Evolutionary conservation across 2,113 vertebrate genomes (phyloP).

Genomic region (Amazona guildingii): DNA sequence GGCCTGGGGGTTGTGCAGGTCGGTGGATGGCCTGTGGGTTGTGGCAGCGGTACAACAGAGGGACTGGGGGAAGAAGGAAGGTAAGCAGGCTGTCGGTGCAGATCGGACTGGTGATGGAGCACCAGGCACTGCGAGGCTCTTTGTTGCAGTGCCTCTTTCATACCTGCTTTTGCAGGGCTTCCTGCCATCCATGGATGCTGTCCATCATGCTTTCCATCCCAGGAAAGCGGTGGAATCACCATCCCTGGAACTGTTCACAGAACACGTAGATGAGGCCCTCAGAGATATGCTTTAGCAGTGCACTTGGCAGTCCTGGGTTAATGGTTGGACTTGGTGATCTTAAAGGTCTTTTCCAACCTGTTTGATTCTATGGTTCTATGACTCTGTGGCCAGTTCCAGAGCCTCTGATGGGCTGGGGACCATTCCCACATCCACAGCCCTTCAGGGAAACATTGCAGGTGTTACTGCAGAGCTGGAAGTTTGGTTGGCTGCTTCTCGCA

Average conservation of each 20-base stretch:
- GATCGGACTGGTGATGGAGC: rapidly evolving
- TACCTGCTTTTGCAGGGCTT: not conserved
- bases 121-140: rapidly evolving
- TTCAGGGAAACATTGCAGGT: not conserved
- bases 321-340: not conserved
- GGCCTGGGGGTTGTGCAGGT: not conserved
- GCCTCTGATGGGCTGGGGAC: rapidly evolving
- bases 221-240: not conserved
- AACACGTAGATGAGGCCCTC: not conserved
- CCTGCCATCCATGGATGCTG: not conserved
- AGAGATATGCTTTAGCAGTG: not conserved
- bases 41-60: not conserved
- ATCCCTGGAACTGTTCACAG: not conserved
- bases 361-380: not conserved
- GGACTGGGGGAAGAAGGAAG: too few species aligned
- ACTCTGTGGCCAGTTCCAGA: not conserved
- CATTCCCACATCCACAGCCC: not conserved
- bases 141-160: rapidly evolving
- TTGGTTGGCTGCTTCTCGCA: not conserved
- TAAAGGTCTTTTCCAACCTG: not conserved
- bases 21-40: rapidly evolving
- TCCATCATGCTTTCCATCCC: not conserved
- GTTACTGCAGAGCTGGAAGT: not conserved
- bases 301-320: not conserved
- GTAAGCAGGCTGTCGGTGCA: rapidly evolving